Evolutionary conservation across 2,113 vertebrate species (phyloP), one percentile per base, ranked within the genome.

Genomic region (Cheilinus undulatus): DNA sequence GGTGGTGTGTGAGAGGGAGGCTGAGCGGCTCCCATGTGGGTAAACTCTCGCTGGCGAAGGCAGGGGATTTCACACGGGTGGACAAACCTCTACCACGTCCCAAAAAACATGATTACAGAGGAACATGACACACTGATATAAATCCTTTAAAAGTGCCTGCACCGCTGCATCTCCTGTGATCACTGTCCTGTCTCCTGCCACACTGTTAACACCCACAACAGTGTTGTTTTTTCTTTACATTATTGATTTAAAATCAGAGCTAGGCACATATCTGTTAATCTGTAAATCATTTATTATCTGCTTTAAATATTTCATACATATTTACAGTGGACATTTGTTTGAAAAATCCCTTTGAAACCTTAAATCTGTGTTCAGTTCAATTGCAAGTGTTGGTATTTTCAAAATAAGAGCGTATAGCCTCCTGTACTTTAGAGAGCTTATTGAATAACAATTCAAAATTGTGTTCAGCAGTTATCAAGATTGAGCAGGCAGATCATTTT

Each of bases 11-110:
- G 56, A 49, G 43, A 69, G 43, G 50, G 30, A 26, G 24, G 64
- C 38, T 50, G 71, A 77, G 59, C 34, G 3, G 38, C 70, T 84
- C 30, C 57, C 23, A 7, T 76, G 66, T 58, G 69, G 58, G 38
- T 34, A 76, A 68, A 84, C 30, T 59, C 46, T 23, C 8, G 24
- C 51, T 72, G 59, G 27, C 45, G 69, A 62, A 68, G n/a, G n/a
- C 40, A 63, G 34, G 34, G 62, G 56, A 42, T 84, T 74, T 65
- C 45, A 72, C 19, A 66, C 27, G 51, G 42, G 22, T 19, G 0
- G 40, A 62, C 63, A 63, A 65, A 68, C 40, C 42, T 58, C 51
- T 15, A 3, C 51, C 22, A 28, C 58, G 40, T 30, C 56, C 24
- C 24, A 42, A 51, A 75, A 73, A 62, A 56, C 52, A 57, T 15